Evolutionary conservation across 2,113 vertebrate genomes (phyloP).

Genomic region (Sisor rabdophorus): DNA sequence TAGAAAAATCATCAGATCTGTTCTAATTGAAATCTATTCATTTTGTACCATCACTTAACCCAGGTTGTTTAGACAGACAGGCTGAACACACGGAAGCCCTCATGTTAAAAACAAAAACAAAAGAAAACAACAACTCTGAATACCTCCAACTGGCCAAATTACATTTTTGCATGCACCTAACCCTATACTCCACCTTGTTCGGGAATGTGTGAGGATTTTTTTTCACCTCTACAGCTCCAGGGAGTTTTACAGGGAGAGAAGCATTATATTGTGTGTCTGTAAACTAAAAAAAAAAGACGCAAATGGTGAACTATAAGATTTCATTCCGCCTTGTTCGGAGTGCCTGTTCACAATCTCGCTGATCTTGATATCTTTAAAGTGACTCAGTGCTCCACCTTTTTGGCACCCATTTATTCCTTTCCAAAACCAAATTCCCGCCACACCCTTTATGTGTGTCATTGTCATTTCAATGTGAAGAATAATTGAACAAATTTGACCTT

Average conservation of each 20-base stretch:
- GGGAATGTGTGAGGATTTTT: conserved; percentile 30
- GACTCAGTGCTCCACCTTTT: background rate
- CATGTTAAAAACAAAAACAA: background rate
- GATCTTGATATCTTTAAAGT: background rate
- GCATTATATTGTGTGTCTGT: background rate
- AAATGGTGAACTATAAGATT: background rate
- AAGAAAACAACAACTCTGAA: background rate
- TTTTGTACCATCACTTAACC: background rate
- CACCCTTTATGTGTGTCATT: background rate
- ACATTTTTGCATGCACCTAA: conserved; percentile 40
- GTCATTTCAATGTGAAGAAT: no score
- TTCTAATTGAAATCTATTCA: background rate
- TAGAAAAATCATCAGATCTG: background rate
- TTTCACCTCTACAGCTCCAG: background rate
- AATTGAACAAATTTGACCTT: no score
- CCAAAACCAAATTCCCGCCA: background rate
- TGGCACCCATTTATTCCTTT: background rate
- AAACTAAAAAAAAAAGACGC: background rate
- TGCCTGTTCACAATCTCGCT: background rate
- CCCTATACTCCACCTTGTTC: conserved; percentile 19
- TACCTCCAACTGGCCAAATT: conserved; percentile 34
- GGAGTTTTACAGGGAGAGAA: background rate
- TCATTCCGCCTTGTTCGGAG: background rate
- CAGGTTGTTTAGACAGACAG: background rate
- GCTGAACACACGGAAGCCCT: background rate